phyloP scores from a whole-genome alignment of 2,797 vertebrate species.

The Lindbergichthys nudifrons region DNA sequence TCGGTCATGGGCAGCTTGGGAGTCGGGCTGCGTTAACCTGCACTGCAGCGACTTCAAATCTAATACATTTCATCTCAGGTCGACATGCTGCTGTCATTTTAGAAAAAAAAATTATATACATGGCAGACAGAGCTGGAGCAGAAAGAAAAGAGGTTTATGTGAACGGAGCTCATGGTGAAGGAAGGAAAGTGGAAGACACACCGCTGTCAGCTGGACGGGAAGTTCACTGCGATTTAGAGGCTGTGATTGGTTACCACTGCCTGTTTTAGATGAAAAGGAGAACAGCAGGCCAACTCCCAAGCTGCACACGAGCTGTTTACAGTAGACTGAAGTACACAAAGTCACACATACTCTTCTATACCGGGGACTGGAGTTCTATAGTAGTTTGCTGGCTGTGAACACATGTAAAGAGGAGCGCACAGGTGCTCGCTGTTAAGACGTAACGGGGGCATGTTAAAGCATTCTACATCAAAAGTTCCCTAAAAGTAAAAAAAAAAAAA shows the following conservation, averaged over 20 bases:
- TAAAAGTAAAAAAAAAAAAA: conserved; percentile 65
- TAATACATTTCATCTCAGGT: conserved; percentile 8
- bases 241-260: conserved; percentile 34
- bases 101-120: conserved; percentile 1
- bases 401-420: conserved; percentile 40
- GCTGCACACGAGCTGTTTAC: conserved; percentile 47
- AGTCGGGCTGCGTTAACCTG: conserved; percentile 41
- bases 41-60: not conserved
- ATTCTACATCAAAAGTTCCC: conserved; percentile 75
- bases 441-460: conserved; percentile 53
- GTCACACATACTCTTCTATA: conserved; percentile 38
- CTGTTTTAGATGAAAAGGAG: conserved; percentile 17
- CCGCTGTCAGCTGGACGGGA: conserved; percentile 42
- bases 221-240: conserved; percentile 54
- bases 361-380: conserved; percentile 32
- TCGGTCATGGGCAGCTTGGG: conserved; percentile 60
- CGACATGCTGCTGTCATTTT: conserved; percentile 3
- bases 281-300: conserved; percentile 61
- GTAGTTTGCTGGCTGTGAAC: conserved; percentile 44
- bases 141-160: not conserved
- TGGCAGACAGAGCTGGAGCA: conserved; percentile 5
- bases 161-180: not conserved
- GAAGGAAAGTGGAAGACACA: conserved; percentile 36
- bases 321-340: conserved; percentile 47
- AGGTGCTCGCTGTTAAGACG: conserved; percentile 70